These are phyloP conservation scores for Mamestra configurata DNA, from an alignment of 1,140 invertebrate genomes.

Conservation along the genomic window DNA sequence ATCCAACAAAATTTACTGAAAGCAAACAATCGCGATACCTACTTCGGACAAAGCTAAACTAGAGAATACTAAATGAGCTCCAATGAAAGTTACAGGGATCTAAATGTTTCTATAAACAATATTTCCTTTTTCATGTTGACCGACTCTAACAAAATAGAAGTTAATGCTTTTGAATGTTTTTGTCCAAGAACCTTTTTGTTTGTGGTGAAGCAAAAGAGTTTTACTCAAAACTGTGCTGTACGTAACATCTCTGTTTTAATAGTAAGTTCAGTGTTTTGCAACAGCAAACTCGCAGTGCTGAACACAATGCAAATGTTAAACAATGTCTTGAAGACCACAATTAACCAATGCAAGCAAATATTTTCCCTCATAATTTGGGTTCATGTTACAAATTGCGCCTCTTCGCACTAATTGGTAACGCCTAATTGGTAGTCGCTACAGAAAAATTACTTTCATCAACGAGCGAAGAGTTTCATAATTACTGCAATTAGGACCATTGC, in stretches of 20 bases:
- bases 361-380: slow-evolving; percentile 63
- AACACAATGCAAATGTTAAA: slow-evolving; percentile 21
- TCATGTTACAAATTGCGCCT: slow-evolving; percentile 75
- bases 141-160: slow-evolving; percentile 14
- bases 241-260: not conserved
- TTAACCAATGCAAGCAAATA: slow-evolving; percentile 54
- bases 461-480: slow-evolving; percentile 84
- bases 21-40: slow-evolving; percentile 22
- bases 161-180: not conserved
- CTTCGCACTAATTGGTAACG: slow-evolving; percentile 76
- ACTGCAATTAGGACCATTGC: slow-evolving; percentile 78
- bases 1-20: slow-evolving; percentile 38
- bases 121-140: slow-evolving; percentile 31
- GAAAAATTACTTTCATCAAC: slow-evolving; percentile 84
- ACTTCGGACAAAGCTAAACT: slow-evolving; percentile 25
- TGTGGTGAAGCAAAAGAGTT: not conserved
- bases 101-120: slow-evolving; percentile 33
- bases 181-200: not conserved
- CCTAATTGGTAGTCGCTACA: slow-evolving; percentile 79
- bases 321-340: slow-evolving; percentile 24
- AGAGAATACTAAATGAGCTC: slow-evolving; percentile 38
- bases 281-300: not conserved
- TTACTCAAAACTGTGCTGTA: not conserved
- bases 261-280: not conserved
- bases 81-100: slow-evolving; percentile 19